Percentiles rank a stretch among this genome's conserved stretches.
phyloP scores from a whole-genome alignment of 37 sponge, comb jelly and placozoan genomes.

The Theonella swinhoei region DNA sequence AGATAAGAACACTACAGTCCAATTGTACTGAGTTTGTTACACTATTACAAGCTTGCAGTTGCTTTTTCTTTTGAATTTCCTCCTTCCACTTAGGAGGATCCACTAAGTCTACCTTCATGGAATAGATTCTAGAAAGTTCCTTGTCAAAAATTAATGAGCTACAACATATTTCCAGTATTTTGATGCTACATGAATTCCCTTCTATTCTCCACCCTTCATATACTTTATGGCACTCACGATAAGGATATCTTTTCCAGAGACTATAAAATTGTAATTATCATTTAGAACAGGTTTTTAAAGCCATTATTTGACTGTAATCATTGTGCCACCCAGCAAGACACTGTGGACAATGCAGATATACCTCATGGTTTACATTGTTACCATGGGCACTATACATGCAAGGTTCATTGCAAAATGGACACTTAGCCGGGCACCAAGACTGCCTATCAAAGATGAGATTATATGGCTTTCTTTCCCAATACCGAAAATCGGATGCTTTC shows the following conservation, averaged over 20 bases:
- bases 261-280: not conserved
- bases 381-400: not conserved
- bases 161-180: not conserved
- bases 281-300: not conserved
- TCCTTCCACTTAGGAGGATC: too few relatives aligned
- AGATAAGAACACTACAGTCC: too few relatives aligned
- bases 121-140: too few relatives aligned
- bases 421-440: not conserved
- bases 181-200: not conserved
- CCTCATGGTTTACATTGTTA: not conserved
- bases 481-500: not conserved
- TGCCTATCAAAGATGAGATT: not conserved
- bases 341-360: not conserved
- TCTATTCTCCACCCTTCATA: not conserved
- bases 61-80: too few relatives aligned
- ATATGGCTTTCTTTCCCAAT: not conserved
- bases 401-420: not conserved
- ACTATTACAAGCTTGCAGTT: too few relatives aligned
- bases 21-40: too few relatives aligned
- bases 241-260: not conserved
- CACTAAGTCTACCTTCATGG: too few relatives aligned
- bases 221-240: not conserved
- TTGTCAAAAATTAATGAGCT: too few relatives aligned
- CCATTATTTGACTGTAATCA: not conserved
- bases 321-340: not conserved